Conservation (phyloP, 2,113 vertebrate genomes). For the Polypterus bichir region DNA sequence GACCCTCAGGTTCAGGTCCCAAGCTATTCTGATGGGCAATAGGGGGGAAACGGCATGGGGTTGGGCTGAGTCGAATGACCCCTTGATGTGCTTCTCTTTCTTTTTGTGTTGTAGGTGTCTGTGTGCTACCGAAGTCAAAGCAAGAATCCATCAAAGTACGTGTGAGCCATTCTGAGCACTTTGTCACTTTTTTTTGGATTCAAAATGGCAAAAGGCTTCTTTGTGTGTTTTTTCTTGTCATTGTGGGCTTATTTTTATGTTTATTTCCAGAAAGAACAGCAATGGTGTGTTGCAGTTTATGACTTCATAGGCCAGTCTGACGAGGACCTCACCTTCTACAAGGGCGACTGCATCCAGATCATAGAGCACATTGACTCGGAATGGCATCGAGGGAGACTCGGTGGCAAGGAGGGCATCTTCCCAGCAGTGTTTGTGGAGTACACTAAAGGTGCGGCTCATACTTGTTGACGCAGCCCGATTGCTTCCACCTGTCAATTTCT, state of each 20-base stretch:
- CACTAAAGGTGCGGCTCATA: constrained; percentile 47
- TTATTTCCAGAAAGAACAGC: constrained; percentile 9
- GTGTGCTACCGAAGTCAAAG: constrained; percentile 33
- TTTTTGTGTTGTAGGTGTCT: constrained; percentile 24
- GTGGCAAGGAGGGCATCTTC: constrained; percentile 70
- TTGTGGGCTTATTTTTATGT: constrained; percentile 2
- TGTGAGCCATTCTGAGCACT: too few species aligned
- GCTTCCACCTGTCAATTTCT: too few species aligned
- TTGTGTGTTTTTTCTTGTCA: neutral
- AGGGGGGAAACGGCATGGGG: too few species aligned
- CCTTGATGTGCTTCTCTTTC: too few species aligned
- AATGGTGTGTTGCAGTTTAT: constrained; percentile 77
- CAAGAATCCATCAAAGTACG: constrained; percentile 15
- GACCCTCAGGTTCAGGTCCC: too few species aligned
- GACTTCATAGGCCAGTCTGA: constrained; percentile 64
- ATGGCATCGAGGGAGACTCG: constrained; percentile 71
- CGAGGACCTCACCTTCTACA: constrained; percentile 65
- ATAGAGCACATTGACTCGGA: constrained; percentile 53
- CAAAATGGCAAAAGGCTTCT: constrained; percentile 14
- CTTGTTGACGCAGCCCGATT: too few species aligned
- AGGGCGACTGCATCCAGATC: constrained; percentile 72
- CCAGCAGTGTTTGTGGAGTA: constrained; percentile 62
- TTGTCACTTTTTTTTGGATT: too few species aligned
- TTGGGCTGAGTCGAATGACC: too few species aligned
- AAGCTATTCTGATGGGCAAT: too few species aligned